Evolutionary conservation across 2,797 vertebrate species (phyloP).

Genomic region (Tokudaia muenninki): DNA sequence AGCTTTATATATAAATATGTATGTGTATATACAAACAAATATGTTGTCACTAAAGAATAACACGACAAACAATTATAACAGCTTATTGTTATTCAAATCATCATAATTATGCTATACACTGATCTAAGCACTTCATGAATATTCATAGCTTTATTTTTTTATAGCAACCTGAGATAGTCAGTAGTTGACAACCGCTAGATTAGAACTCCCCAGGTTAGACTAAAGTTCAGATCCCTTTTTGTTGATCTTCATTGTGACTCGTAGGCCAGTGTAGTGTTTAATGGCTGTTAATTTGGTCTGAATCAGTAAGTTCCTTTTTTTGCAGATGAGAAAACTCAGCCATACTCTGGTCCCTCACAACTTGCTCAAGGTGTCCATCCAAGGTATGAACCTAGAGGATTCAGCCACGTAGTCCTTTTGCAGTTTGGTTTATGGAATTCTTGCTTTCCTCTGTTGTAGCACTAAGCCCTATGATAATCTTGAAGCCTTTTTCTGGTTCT

Average conservation of each 20-base stretch:
- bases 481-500: background rate
- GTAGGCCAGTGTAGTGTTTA: background rate
- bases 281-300: background rate
- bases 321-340: background rate
- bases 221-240: background rate
- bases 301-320: background rate
- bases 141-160: background rate
- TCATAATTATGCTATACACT: background rate
- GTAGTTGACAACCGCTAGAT: accelerated
- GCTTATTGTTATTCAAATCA: background rate
- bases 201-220: background rate
- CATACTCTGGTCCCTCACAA: accelerated
- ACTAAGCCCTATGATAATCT: background rate
- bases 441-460: background rate
- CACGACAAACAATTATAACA: no score
- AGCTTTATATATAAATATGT: background rate
- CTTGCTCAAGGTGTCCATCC: no score
- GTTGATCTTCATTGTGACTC: background rate
- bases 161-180: background rate
- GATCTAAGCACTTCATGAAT: background rate
- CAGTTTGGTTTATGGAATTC: background rate
- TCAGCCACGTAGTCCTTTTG: background rate
- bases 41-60: slow-evolving; percentile 6
- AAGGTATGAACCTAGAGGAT: accelerated
- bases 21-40: background rate